These are phyloP conservation scores for Baccha elongata DNA, from an alignment of 2,888 invertebrate genomes.

Conservation along the genomic window DNA sequence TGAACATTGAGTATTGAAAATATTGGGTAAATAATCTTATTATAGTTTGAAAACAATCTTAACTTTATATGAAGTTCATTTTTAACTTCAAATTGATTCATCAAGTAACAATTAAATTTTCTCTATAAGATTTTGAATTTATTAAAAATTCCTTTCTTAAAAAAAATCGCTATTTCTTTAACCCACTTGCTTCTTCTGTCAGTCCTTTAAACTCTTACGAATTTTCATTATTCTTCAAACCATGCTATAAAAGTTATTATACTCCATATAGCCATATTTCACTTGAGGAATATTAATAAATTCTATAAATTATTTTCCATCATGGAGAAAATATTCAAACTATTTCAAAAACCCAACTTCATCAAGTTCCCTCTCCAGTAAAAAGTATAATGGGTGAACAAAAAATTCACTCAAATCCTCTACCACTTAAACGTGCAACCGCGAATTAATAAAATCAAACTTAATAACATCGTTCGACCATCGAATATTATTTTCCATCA, in stretches of 20 bases:
- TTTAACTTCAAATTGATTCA: no score
- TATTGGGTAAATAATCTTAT: no score
- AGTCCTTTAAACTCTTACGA: not conserved
- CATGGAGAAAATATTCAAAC: not conserved
- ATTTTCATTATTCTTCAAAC: slow-evolving; percentile 15
- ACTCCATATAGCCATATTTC: not conserved
- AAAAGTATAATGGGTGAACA: no score
- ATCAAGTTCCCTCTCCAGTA: not conserved
- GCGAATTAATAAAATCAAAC: slow-evolving; percentile 22
- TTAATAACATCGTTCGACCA: slow-evolving; percentile 17
- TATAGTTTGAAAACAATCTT: no score
- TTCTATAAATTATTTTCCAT: slow-evolving; percentile 6
- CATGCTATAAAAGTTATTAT: not conserved
- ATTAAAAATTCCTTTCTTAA: no score
- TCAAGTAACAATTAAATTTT: no score
- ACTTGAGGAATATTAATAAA: not conserved
- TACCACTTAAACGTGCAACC: not conserved
- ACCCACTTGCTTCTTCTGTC: not conserved
- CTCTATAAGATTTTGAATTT: no score
- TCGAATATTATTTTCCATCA: slow-evolving; percentile 1
- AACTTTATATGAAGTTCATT: no score
- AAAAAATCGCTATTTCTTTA: no score
- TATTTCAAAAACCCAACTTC: not conserved
- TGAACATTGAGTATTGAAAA: no score
- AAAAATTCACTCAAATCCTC: not conserved